A percentile compares a stretch with the other conserved stretches of the same genome.
These are phyloP conservation scores for Neodiprion virginianus DNA, from an alignment of 1,140 invertebrate species.

Conservation along the genomic window DNA sequence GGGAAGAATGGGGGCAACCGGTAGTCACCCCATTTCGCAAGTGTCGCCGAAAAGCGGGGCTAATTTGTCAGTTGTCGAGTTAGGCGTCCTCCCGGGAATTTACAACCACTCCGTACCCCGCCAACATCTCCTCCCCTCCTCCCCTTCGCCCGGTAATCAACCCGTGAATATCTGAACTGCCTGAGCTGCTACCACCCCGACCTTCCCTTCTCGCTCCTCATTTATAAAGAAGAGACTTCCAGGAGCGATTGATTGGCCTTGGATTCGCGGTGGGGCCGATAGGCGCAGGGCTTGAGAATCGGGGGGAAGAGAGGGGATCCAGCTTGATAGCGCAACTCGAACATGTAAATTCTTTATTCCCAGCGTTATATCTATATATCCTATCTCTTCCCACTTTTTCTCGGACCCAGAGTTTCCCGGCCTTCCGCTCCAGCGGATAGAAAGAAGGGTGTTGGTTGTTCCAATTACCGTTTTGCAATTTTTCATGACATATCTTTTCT, in stretches of 20 bases:
- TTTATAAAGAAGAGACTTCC: constrained; percentile 59
- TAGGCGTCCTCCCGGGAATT: constrained; percentile 58
- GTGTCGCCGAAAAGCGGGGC: constrained; percentile 61
- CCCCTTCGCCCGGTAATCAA: constrained; percentile 54
- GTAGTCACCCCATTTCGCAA: constrained; percentile 63
- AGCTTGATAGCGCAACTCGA: not conserved
- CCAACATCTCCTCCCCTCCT: constrained; percentile 1
- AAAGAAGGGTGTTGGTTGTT: too few species aligned
- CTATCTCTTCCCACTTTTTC: too few species aligned
- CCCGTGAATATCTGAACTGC: constrained; percentile 62
- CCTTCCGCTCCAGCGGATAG: too few species aligned
- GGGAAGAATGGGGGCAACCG: constrained; percentile 30
- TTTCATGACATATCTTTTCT: too few species aligned
- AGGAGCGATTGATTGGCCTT: constrained; percentile 51
- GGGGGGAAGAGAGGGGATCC: not conserved
- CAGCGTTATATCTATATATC: not conserved
- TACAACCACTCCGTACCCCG: constrained; percentile 29
- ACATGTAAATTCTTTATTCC: constrained; percentile 4
- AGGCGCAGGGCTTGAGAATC: not conserved
- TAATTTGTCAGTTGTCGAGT: constrained; percentile 66
- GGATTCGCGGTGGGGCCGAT: not conserved
- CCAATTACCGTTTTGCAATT: too few species aligned
- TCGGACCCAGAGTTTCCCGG: too few species aligned
- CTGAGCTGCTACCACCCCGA: constrained; percentile 35
- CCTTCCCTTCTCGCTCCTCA: constrained; percentile 38